Conservation (phyloP, 2,797 vertebrate species). For the Glossophaga mutica region DNA sequence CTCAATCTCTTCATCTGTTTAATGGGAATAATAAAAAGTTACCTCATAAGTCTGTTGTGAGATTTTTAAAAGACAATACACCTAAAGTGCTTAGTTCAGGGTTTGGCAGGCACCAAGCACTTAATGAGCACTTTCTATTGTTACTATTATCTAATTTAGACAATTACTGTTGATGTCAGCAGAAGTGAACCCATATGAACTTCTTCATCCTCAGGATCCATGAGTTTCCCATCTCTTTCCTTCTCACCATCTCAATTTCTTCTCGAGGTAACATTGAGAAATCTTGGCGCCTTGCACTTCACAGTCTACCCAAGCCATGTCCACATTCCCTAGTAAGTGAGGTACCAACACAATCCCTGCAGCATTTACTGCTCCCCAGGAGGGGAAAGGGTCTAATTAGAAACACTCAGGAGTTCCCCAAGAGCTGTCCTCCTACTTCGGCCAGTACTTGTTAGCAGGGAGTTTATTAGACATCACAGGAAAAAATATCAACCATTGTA, state of each 20-base stretch:
- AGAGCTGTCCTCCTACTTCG: neutral
- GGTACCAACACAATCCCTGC: neutral
- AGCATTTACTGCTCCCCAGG: neutral
- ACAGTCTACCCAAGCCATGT: neutral
- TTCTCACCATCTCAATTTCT: neutral
- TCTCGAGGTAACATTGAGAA: neutral
- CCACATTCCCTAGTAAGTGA: neutral
- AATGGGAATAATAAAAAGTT: neutral
- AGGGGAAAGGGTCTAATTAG: neutral
- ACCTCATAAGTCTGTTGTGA: neutral
- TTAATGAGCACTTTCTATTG: neutral
- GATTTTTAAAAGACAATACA: neutral
- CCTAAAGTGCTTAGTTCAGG: neutral
- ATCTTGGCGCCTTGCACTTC: neutral
- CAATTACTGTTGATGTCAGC: neutral
- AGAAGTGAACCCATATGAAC: neutral
- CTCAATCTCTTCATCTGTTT: neutral
- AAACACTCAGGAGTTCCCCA: neutral
- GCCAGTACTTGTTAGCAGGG: neutral
- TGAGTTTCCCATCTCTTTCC: neutral
- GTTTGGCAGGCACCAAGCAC: neutral
- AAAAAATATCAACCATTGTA: neutral
- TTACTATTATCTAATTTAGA: neutral
- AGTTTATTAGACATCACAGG: neutral
- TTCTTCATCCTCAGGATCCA: neutral